phyloP scores from a whole-genome alignment of 2,888 invertebrate species.

The Drosophila ustulata region DNA sequence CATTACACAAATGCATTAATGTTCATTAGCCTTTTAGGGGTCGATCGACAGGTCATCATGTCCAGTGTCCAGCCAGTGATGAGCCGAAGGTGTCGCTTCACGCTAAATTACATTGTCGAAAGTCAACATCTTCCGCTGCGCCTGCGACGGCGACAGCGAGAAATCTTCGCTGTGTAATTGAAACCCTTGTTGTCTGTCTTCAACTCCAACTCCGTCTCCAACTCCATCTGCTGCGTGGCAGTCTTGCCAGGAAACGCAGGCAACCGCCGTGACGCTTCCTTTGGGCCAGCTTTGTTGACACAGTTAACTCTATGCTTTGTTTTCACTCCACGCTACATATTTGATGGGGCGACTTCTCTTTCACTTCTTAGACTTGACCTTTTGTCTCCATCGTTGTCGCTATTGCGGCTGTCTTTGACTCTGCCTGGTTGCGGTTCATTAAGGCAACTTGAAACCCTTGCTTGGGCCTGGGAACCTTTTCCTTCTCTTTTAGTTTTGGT shows the following conservation, averaged over 20 bases:
- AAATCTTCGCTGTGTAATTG: conserved; percentile 60
- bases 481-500: conserved; percentile 15
- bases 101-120: conserved; percentile 64
- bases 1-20: conserved; percentile 68
- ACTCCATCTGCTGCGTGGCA: conserved; percentile 18
- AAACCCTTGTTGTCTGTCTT: conserved; percentile 47
- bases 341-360: conserved; percentile 51
- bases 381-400: conserved; percentile 40
- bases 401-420: conserved; percentile 7
- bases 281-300: conserved; percentile 55
- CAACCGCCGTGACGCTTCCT: conserved; percentile 79
- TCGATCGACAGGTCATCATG: conserved; percentile 56
- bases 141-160: conserved; percentile 4
- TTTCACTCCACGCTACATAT: conserved; percentile 35
- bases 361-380: conserved; percentile 69
- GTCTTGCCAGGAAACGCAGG: conserved; percentile 64
- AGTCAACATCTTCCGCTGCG: conserved; percentile 15
- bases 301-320: conserved; percentile 53
- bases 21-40: conserved; percentile 70
- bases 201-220: conserved; percentile 12
- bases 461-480: conserved; percentile 50
- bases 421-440: conserved; percentile 72
- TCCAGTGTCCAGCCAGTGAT: not conserved
- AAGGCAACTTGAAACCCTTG: conserved; percentile 76
- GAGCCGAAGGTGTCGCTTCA: conserved; percentile 73